Evolutionary conservation across 2,113 vertebrate species (phyloP).

Genomic region (Montifringilla adamsi): DNA sequence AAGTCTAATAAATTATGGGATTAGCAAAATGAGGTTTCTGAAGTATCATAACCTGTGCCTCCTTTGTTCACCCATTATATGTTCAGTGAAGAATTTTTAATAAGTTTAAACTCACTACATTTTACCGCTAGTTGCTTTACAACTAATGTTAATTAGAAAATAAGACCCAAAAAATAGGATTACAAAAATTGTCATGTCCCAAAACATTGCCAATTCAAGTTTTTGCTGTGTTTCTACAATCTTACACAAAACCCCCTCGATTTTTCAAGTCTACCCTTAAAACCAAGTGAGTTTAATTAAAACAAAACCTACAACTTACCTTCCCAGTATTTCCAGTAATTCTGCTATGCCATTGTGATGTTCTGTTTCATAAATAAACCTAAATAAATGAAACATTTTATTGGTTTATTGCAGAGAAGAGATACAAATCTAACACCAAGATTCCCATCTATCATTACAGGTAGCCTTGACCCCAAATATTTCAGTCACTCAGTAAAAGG

Average conservation of each 20-base stretch:
- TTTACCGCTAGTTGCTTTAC: neutral
- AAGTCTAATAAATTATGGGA: neutral
- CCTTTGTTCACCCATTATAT: neutral
- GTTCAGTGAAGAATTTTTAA: neutral
- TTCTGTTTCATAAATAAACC: slow-evolving; percentile 99
- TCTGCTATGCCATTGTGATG: slow-evolving; percentile 99
- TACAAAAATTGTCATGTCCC: neutral
- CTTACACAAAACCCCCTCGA: neutral
- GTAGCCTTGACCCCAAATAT: neutral
- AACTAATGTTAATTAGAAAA: neutral
- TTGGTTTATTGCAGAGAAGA: neutral
- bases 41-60: neutral
- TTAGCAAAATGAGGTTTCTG: neutral
- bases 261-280: neutral
- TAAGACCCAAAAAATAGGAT: neutral
- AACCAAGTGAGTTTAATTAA: neutral
- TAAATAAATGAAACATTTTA: slow-evolving; percentile 61
- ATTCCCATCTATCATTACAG: neutral
- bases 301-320: slow-evolving; percentile 73
- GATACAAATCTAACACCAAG: neutral
- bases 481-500: neutral
- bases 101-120: neutral
- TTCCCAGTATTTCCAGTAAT: slow-evolving; percentile 98
- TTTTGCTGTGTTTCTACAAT: neutral
- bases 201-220: neutral